These are phyloP conservation scores for Drosophila arizonae DNA, from an alignment of 1,140 invertebrate genomes.

Conservation along the genomic window DNA sequence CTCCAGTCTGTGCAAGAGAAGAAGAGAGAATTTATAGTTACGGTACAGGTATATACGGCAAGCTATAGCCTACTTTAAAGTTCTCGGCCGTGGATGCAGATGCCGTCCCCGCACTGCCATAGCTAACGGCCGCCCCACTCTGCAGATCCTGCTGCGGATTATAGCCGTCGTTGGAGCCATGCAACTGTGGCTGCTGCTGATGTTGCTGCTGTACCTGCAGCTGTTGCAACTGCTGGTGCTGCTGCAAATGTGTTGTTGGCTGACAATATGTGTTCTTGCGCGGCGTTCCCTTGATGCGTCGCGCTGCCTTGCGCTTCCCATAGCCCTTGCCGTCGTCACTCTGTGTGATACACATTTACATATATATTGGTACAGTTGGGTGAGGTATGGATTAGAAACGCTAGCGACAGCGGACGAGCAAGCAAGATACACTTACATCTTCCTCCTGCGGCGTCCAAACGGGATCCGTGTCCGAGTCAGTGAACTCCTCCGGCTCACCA, in stretches of 20 bases:
- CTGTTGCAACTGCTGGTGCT: conserved; percentile 56
- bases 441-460: conserved; percentile 88
- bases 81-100: conserved; percentile 58
- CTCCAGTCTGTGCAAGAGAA: conserved; percentile 87
- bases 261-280: conserved; percentile 72
- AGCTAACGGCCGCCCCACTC: conserved; percentile 56
- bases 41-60: not conserved
- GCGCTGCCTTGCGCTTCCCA: conserved; percentile 70
- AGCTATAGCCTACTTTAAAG: conserved; percentile 66
- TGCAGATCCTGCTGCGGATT: conserved; percentile 75
- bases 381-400: conserved; percentile 17
- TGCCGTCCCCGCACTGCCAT: conserved; percentile 52
- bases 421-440: conserved; percentile 73
- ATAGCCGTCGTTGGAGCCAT: conserved; percentile 53
- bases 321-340: conserved; percentile 75
- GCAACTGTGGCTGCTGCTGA: conserved; percentile 48
- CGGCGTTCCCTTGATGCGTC: conserved; percentile 74
- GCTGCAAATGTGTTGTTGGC: conserved; percentile 40
- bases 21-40: not conserved
- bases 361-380: not conserved
- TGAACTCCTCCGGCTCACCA: conserved; percentile 84
- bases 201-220: conserved; percentile 34
- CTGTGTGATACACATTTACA: conserved; percentile 37
- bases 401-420: conserved; percentile 11
- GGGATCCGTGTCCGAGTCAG: conserved; percentile 88